A percentile compares a stretch with the other conserved stretches of the same genome.
Evolutionary conservation across 2,888 invertebrate genomes (phyloP).

Genomic region (Leptopterna dolabrata): DNA sequence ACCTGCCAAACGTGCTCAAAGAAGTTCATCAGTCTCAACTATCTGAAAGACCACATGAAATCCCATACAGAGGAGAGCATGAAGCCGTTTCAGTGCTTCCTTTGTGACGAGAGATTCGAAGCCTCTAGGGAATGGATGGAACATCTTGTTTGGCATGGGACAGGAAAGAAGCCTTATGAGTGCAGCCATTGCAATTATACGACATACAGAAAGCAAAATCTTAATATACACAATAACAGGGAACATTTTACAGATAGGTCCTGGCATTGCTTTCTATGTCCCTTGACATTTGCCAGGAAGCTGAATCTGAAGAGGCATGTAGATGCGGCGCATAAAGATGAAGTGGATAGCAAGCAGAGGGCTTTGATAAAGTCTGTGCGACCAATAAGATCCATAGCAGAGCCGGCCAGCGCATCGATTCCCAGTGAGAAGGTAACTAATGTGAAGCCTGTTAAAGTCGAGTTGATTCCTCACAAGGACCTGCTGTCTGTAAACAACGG

Average conservation of each 20-base stretch:
- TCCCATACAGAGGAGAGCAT: neutral
- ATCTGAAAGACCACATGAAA: slow-evolving; percentile 43
- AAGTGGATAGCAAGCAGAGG: neutral
- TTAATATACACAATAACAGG: neutral
- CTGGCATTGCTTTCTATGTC: slow-evolving; percentile 17
- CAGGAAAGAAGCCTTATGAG: neutral
- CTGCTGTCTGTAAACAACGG: neutral
- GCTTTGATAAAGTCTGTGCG: neutral
- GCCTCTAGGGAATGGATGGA: slow-evolving; percentile 12
- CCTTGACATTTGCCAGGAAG: neutral
- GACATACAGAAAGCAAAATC: neutral
- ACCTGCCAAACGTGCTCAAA: slow-evolving; percentile 9
- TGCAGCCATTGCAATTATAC: slow-evolving; percentile 31
- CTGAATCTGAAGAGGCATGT: neutral
- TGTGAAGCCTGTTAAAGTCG: neutral
- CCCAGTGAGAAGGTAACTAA: neutral
- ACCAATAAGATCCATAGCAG: neutral
- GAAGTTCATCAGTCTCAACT: slow-evolving; percentile 17
- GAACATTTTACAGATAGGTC: neutral
- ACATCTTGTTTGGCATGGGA: neutral
- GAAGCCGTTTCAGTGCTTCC: slow-evolving; percentile 40
- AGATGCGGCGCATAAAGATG: neutral
- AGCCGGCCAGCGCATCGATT: neutral
- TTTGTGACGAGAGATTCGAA: slow-evolving; percentile 41
- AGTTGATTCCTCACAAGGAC: neutral